phyloP scores from a whole-genome alignment of 2,797 vertebrate genomes.

The Gymnodraco acuticeps region DNA sequence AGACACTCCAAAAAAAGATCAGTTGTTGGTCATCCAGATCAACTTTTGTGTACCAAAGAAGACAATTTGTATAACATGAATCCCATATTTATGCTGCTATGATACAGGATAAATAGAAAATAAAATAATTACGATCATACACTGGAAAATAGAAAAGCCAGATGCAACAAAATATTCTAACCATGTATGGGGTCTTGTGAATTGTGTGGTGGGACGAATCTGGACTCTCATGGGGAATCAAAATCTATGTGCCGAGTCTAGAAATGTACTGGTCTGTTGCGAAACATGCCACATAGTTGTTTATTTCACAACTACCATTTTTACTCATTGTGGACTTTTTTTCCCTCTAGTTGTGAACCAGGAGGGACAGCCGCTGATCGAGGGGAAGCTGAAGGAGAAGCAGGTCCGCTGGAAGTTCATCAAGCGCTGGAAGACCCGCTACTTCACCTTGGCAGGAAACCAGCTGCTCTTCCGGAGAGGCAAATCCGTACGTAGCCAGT shows the following conservation, averaged over 20 bases:
- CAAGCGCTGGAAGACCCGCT: slow-evolving; percentile 97
- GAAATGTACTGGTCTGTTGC: neutral
- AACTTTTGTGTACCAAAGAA: too few relatives aligned
- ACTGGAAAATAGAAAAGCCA: neutral
- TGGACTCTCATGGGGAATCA: neutral
- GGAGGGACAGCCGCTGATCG: slow-evolving; percentile 95
- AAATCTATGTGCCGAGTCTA: neutral
- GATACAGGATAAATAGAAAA: neutral
- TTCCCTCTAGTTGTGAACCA: slow-evolving; percentile 89
- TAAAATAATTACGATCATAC: neutral
- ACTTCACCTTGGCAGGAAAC: slow-evolving; percentile 97
- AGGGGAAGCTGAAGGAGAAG: slow-evolving; percentile 97
- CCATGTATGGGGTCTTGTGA: slow-evolving; percentile 13
- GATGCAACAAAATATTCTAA: slow-evolving; percentile 17
- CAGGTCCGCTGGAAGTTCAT: slow-evolving; percentile 98
- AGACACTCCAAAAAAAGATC: neutral
- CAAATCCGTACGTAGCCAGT: slow-evolving; percentile 90
- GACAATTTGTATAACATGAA: neutral
- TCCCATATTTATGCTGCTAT: neutral
- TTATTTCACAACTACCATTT: slow-evolving; percentile 5
- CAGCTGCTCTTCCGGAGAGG: slow-evolving; percentile 95
- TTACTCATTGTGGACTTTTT: neutral
- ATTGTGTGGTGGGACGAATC: neutral
- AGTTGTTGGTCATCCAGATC: neutral
- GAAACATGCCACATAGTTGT: neutral